Evolutionary conservation across 2,113 vertebrate species (phyloP).

Genomic region (Nyctereutes procyonoides): DNA sequence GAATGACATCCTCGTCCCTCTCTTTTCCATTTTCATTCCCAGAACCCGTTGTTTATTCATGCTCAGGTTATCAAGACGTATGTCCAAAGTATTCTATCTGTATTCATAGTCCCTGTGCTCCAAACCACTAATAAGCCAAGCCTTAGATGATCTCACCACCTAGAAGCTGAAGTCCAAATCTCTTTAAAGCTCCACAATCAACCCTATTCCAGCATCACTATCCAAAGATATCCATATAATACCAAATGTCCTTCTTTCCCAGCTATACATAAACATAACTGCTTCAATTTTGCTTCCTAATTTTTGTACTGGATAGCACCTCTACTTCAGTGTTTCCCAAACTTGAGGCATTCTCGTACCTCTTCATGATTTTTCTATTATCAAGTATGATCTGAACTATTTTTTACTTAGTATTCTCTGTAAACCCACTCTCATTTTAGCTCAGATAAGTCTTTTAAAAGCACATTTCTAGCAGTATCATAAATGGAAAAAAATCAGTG

Average conservation of each 20-base stretch:
- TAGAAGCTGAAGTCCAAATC: background rate
- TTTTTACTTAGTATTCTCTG: background rate
- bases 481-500: background rate
- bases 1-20: background rate
- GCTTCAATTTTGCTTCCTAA: background rate
- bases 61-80: background rate
- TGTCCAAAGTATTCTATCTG: background rate
- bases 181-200: background rate
- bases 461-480: background rate
- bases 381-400: background rate
- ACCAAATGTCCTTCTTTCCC: background rate
- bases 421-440: background rate
- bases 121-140: background rate
- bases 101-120: too few relatives aligned
- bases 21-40: background rate
- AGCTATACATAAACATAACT: background rate
- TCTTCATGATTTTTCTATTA: background rate
- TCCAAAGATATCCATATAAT: background rate
- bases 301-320: background rate
- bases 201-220: background rate
- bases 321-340: background rate
- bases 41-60: background rate
- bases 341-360: background rate
- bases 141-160: background rate
- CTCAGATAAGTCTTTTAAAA: conserved; percentile 38